Base-by-base conservation (phyloP, 64 coral and sea anemone genomes). In the Cladopsammia gracilis region DNA sequence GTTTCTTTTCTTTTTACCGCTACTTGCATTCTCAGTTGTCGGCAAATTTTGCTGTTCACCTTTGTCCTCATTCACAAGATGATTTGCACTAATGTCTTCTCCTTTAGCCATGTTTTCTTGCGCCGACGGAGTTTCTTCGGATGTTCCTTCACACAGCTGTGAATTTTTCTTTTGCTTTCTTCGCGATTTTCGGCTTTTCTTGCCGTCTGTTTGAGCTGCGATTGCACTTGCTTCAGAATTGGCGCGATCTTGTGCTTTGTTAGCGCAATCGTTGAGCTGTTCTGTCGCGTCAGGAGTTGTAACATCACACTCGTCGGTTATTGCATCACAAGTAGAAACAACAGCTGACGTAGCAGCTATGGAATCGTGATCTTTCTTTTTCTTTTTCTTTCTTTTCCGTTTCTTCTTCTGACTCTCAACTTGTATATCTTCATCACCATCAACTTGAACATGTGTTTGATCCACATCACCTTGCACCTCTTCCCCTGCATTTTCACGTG, bases 121-220 rank as follows among this genome's bases (percentile, higher is more conserved):
- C 9, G 51, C 53, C 6, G 23, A 52, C 25, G 60, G 43, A 56
- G 64, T 25, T 3, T 61, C 88, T 78, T 91, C 82, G 20, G 57
- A 15, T 72, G 48, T 57, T 73, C 56, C 54, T 48, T 77, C 34
- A 20, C 89, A 54, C 43, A 86, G 62, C 74, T 86, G 78, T 90
- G 86, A 89, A 58, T 62, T 89, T 90, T 89, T 60, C 45, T 65
- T 13, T 77, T 76, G 22, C 53, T 62, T 89, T 92, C 64, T 48
- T 44, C 83, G 64, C 65, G 77, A 73, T 18, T 26, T 45, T 60
- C 86, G n/a, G 77, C 57, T 68, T 73, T 89, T 71, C 77, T 83
- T 50, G 45, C 60, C 4, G 11, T 67, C 44, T 1, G 44, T 49
- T 68, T 83, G 61, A 83, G n/a, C 14, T 19, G 49, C 60, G 62